These are phyloP conservation scores for Macrobrachium nipponense DNA, from an alignment of 1,140 invertebrate genomes.

Conservation along the genomic window DNA sequence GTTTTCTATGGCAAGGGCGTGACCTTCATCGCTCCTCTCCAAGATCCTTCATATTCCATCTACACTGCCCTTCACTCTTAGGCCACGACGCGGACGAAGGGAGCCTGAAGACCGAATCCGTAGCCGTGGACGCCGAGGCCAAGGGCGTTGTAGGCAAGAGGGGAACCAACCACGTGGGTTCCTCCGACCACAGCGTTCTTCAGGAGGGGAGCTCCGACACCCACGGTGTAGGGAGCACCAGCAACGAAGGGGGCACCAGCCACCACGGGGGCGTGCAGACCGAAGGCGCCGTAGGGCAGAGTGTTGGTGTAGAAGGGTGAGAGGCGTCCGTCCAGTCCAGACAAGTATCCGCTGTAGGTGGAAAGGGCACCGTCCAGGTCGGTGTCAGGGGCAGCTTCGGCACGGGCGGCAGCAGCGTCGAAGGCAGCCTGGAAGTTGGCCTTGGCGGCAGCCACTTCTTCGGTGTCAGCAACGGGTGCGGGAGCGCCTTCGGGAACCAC, in stretches of 20 bases:
- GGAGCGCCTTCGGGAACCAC: slow-evolving; percentile 37
- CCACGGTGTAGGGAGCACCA: no score
- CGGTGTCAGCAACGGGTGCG: slow-evolving; percentile 56
- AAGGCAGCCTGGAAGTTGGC: slow-evolving; percentile 52
- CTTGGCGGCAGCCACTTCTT: slow-evolving; percentile 53
- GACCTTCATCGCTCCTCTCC: no score
- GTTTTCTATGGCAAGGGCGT: no score
- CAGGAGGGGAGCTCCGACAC: not conserved
- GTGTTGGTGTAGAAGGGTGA: not conserved
- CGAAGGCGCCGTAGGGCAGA: not conserved
- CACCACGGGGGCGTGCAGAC: not conserved
- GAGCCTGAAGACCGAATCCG: not conserved
- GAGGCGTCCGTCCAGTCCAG: not conserved
- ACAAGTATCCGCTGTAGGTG: not conserved
- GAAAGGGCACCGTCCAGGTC: not conserved
- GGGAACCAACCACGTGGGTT: not conserved
- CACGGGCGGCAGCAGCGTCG: slow-evolving; percentile 29
- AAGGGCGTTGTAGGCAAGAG: slow-evolving; percentile 9
- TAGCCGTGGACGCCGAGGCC: not conserved
- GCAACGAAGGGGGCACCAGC: not conserved
- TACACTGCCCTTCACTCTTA: no score
- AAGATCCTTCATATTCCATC: no score
- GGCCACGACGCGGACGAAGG: slow-evolving; percentile 6
- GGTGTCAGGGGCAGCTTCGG: slow-evolving; percentile 57
- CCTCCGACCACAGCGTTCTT: not conserved